Percentiles rank a stretch among this genome's conserved stretches.
Evolutionary conservation across 2,888 invertebrate genomes (phyloP).

Genomic region (Meiosimyza platycephala): DNA sequence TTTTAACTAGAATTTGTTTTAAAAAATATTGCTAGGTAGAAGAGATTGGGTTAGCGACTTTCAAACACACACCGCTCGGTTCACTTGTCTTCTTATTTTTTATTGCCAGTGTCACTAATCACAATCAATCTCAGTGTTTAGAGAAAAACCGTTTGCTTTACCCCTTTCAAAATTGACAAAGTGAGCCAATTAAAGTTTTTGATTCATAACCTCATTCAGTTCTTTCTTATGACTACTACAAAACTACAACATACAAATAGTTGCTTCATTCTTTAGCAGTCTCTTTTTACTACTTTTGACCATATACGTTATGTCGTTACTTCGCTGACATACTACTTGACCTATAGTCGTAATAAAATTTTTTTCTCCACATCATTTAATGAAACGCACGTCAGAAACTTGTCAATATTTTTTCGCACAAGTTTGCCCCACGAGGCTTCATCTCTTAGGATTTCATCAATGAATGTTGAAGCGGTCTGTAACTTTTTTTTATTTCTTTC

Average conservation of each 20-base stretch:
- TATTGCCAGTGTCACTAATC: not conserved
- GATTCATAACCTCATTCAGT: constrained; percentile 27
- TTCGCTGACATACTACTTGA: too few relatives aligned
- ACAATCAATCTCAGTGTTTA: constrained; percentile 37
- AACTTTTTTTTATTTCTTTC: constrained; percentile 43
- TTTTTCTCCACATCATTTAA: not conserved
- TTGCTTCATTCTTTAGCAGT: not conserved
- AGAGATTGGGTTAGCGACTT: too few relatives aligned
- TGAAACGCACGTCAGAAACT: constrained; percentile 22
- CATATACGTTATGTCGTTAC: too few relatives aligned
- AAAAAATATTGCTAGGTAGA: too few relatives aligned
- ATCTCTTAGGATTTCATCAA: too few relatives aligned
- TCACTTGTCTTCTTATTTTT: too few relatives aligned
- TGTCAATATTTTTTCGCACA: constrained; percentile 23
- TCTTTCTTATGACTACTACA: not conserved
- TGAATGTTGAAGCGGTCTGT: not conserved
- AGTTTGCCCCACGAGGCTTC: constrained; percentile 32
- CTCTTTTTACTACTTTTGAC: too few relatives aligned
- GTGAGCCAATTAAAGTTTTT: constrained; percentile 24
- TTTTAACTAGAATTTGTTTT: too few relatives aligned
- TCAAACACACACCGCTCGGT: too few relatives aligned
- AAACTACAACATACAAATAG: not conserved
- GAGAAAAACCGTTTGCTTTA: not conserved
- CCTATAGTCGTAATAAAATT: too few relatives aligned
- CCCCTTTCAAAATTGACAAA: constrained; percentile 16